Base-by-base conservation (phyloP, 2,888 invertebrate genomes). In the Dorcus hopei region DNA sequence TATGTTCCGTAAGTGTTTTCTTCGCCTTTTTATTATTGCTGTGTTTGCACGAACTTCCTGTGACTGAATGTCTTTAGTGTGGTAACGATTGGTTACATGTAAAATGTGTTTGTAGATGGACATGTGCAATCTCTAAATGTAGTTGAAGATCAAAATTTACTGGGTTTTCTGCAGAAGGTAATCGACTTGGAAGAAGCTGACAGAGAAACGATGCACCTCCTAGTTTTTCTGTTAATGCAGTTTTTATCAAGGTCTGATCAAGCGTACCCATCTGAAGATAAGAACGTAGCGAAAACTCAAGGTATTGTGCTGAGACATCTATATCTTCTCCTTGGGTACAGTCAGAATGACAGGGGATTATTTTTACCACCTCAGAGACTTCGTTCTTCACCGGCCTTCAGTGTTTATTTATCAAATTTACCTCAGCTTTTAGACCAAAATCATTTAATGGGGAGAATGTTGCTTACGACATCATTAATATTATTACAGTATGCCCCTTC, bases 371-470 rank as follows among this genome's bases (percentile, higher is more conserved):
- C 98, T 0, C 87, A 88, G 54, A 87, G 89, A 60, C 79, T 98
- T 52, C 92, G 97, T 70, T 85, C 87, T 58, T 96, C 97, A 0
- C 91, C 97, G 0, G 94, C 96, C 1, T 97, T 97, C 80, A 97
- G 96, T 79, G 95, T 95, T 1, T 98, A 97, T 76, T 82, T 99
- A 74, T 89, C 94, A 38, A 96, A 95, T 74, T 79, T 98, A 61
- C 95, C 97, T 0, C 95, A 95, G 81, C 85, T 99, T 9, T 76
- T 99, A 72, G 99, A 99, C 77, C 93, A 95, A 76, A 99, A 99
- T 80, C 94, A 97, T 75, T 82, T 90, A 63, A 94, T 99, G 83
- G 97, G 97, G 0, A 90, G 91, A 68, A 85, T 89, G 58, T 86
- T 99, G 53, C 85, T 97, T 5, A 91, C 94, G 6, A 92, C 94